Conservation (phyloP, 2,113 vertebrate species). For the Lutjanus erythropterus region DNA sequence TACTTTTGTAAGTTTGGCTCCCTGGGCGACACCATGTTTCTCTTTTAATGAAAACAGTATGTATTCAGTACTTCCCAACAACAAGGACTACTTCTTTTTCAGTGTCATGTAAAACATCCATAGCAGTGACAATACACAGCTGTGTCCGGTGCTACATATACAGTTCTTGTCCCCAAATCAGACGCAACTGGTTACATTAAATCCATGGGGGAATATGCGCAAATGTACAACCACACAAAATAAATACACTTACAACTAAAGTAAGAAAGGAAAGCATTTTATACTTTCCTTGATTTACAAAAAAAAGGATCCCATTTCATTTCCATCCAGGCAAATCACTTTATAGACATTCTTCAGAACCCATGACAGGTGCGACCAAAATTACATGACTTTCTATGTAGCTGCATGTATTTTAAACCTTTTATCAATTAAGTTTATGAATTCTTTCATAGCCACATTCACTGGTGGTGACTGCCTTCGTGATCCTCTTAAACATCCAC, state of each 20-base stretch:
- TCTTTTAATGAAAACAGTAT: no score
- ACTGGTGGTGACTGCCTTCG: background rate
- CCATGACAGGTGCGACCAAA: background rate
- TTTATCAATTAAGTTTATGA: background rate
- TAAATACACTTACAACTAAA: slow-evolving; percentile 27
- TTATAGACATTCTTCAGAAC: slow-evolving; percentile 33
- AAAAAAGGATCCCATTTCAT: slow-evolving; percentile 5
- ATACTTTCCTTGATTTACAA: background rate
- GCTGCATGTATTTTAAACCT: slow-evolving; percentile 18
- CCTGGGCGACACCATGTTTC: no score
- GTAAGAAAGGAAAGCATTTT: background rate
- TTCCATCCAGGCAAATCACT: slow-evolving; percentile 31
- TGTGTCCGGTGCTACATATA: slow-evolving; percentile 65
- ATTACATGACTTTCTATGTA: slow-evolving; percentile 11
- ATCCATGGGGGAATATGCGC: slow-evolving; percentile 8
- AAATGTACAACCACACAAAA: slow-evolving; percentile 44
- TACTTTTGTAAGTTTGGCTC: no score
- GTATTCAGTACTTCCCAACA: slow-evolving; percentile 19
- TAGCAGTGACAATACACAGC: slow-evolving; percentile 48
- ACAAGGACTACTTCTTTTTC: slow-evolving; percentile 27
- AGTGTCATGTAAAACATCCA: slow-evolving; percentile 31
- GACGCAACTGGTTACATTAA: slow-evolving; percentile 7
- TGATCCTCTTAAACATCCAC: background rate
- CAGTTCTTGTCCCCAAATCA: slow-evolving; percentile 5
- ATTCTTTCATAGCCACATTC: slow-evolving; percentile 17